These are phyloP conservation scores for Dascyllus trimaculatus DNA, from an alignment of 2,113 vertebrate genomes.

Conservation along the genomic window DNA sequence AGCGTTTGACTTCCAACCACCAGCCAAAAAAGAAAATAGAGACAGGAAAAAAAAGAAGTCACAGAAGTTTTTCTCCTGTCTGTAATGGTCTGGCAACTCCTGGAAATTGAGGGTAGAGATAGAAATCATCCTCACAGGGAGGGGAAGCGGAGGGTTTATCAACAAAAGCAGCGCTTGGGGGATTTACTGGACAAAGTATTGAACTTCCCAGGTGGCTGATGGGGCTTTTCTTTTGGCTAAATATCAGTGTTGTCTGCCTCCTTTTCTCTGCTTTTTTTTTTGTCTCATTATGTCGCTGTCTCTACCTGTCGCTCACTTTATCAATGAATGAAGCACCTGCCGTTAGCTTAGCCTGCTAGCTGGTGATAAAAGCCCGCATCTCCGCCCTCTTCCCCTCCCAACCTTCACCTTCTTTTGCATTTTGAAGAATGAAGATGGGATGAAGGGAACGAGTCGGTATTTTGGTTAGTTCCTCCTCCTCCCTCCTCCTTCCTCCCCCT, in stretches of 20 bases:
- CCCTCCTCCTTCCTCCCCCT: neutral
- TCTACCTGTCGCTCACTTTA: slow-evolving; percentile 50
- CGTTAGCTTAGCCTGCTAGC: slow-evolving; percentile 66
- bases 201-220: slow-evolving; percentile 60
- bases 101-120: slow-evolving; percentile 70
- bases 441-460: slow-evolving; percentile 56
- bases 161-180: slow-evolving; percentile 62
- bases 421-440: slow-evolving; percentile 48
- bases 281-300: slow-evolving; percentile 43
- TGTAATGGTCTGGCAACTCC: slow-evolving; percentile 70
- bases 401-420: slow-evolving; percentile 39
- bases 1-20: slow-evolving; percentile 41
- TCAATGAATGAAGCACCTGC: slow-evolving; percentile 53
- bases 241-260: slow-evolving; percentile 55
- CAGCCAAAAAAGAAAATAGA: neutral
- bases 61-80: slow-evolving; percentile 37
- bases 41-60: slow-evolving; percentile 35
- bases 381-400: slow-evolving; percentile 24
- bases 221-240: slow-evolving; percentile 45
- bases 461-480: slow-evolving; percentile 32
- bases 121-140: slow-evolving; percentile 53
- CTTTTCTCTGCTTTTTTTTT: slow-evolving; percentile 43
- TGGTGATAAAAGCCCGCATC: slow-evolving; percentile 70
- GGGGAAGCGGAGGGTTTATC: slow-evolving; percentile 60
- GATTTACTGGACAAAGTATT: slow-evolving; percentile 65